These are phyloP conservation scores for Norana najaformis DNA, from an alignment of 2,888 invertebrate genomes.

Conservation along the genomic window DNA sequence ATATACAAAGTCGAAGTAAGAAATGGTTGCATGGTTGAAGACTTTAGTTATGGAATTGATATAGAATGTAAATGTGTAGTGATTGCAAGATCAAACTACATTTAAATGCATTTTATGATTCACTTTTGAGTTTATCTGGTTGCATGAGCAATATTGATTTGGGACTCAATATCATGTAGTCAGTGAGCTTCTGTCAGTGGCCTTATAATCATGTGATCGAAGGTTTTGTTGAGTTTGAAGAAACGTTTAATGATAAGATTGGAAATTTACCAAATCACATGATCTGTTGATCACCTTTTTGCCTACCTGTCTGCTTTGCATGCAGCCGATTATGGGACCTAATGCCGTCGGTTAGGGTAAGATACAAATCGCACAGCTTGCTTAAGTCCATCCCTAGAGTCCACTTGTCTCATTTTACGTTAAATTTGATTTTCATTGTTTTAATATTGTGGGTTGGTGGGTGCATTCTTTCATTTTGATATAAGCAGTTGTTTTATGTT, in stretches of 20 bases:
- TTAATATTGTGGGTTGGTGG: background rate
- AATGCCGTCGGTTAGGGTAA: constrained; percentile 33
- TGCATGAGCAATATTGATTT: too few species aligned
- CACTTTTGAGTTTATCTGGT: background rate
- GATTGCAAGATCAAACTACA: background rate
- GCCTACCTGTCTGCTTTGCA: constrained; percentile 22
- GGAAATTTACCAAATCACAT: background rate
- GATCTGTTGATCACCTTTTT: background rate
- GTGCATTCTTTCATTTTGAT: background rate
- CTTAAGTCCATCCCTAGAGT: background rate
- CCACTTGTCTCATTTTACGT: background rate
- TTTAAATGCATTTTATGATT: background rate
- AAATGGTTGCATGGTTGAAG: background rate
- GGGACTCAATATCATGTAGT: background rate
- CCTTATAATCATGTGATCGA: background rate
- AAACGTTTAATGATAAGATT: background rate
- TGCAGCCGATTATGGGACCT: constrained; percentile 33
- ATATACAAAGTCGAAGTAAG: background rate
- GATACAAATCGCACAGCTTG: background rate
- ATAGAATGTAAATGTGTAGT: background rate
- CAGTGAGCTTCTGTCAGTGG: background rate
- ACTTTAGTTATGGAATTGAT: background rate
- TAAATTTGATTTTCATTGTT: background rate
- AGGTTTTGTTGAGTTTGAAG: background rate
- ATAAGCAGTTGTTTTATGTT: background rate